These are phyloP conservation scores for Apocheima hispidaria DNA, from an alignment of 2,888 invertebrate species.

Conservation along the genomic window DNA sequence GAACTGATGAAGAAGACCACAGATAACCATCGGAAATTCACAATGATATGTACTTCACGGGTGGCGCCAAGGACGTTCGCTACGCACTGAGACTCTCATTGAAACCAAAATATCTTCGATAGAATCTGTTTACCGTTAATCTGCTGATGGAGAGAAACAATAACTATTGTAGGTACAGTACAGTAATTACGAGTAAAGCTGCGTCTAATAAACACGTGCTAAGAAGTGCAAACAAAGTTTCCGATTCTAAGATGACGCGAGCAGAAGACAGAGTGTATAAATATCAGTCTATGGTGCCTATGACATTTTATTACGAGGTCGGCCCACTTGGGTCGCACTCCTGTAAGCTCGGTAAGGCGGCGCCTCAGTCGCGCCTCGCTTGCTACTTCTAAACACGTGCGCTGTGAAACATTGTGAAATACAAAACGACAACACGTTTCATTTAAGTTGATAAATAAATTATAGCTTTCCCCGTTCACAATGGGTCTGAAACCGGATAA, in stretches of 20 bases:
- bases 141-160: neutral
- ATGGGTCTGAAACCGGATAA: slow-evolving; percentile 15
- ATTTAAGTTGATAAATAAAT: neutral
- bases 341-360: slow-evolving; percentile 18
- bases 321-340: slow-evolving; percentile 16
- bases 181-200: slow-evolving; percentile 1
- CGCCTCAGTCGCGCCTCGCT: slow-evolving; percentile 5
- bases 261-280: slow-evolving; percentile 35
- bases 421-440: neutral
- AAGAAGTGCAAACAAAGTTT: slow-evolving; percentile 33
- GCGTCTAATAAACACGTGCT: slow-evolving; percentile 20
- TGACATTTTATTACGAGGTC: slow-evolving; percentile 15
- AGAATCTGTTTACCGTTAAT: neutral
- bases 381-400: neutral
- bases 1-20: no score
- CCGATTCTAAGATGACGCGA: slow-evolving; percentile 36
- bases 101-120: neutral
- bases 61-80: no score
- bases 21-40: no score
- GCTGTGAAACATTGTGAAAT: slow-evolving; percentile 1
- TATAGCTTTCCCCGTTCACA: neutral
- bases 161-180: neutral
- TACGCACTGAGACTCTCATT: no score
- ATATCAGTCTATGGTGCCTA: slow-evolving; percentile 32
- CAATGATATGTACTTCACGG: no score